phyloP scores from a whole-genome alignment of 2,888 invertebrate genomes.

The Andrena chrysosceles region DNA sequence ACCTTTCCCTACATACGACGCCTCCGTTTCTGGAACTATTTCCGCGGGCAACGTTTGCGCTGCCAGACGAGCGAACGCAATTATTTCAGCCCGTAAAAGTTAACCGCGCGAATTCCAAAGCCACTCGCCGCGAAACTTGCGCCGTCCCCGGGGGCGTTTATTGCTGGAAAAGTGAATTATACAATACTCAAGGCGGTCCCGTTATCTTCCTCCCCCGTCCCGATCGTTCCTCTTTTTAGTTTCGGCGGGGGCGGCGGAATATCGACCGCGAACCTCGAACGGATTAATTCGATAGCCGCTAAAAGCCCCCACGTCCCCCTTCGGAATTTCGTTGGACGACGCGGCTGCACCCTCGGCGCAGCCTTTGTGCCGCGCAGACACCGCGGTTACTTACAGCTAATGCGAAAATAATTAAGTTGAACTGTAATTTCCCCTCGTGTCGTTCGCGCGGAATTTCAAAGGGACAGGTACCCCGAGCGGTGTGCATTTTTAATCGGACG shows the following conservation, averaged over 20 bases:
- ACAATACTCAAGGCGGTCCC: constrained; percentile 56
- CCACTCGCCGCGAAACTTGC: constrained; percentile 59
- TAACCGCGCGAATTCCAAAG: constrained; percentile 70
- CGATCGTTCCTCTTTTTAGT: constrained; percentile 43
- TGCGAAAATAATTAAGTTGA: constrained; percentile 79
- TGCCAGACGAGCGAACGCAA: constrained; percentile 54
- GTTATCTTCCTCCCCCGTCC: constrained; percentile 7
- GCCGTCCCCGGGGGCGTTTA: constrained; percentile 58
- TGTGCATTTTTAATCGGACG: constrained; percentile 52
- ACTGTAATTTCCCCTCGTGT: constrained; percentile 69
- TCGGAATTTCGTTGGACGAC: constrained; percentile 75
- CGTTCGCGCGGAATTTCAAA: constrained; percentile 45
- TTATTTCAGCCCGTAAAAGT: constrained; percentile 71
- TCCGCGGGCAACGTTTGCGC: constrained; percentile 35
- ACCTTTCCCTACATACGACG: too few species aligned
- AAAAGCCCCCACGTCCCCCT: constrained; percentile 72
- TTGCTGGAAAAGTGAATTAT: constrained; percentile 69
- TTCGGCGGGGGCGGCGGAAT: constrained; percentile 27
- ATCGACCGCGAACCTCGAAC: constrained; percentile 50
- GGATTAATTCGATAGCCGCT: constrained; percentile 75
- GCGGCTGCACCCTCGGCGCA: constrained; percentile 57
- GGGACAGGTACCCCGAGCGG: not conserved
- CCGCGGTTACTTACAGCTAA: constrained; percentile 77
- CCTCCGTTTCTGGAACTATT: constrained; percentile 16
- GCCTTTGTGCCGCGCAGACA: constrained; percentile 54